Base-by-base conservation (phyloP, 1,140 invertebrate species). In the Brachystomella parvula region DNA sequence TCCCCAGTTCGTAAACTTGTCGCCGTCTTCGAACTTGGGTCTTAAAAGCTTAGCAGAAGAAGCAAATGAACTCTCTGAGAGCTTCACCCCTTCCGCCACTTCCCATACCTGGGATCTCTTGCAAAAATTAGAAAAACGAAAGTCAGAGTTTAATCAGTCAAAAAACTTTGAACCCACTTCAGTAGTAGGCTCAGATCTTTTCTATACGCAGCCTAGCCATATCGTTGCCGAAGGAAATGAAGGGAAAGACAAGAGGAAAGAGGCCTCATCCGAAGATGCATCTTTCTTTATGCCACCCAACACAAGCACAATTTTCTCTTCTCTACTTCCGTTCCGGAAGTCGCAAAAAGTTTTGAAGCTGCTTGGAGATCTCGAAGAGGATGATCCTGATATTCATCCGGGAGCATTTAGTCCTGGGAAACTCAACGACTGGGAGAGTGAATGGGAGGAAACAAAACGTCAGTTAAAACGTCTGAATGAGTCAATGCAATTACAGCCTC, bases 31-130 rank as follows among this genome's bases (percentile, higher is more conserved):
- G 6, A 39, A 39, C 6, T 9, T 39, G 35, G 19, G 35, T 39
- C 49, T 26, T 3, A 53, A 53, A 24, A 17, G 12, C 9, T 17
- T 6, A 53, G 24, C 21, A 26, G 12, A 24, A 19, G 6, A 19
- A 53, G 49, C 15, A 9, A 26, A 9, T 15, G 49, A 53, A 24
- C 9, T 26, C 49, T 6, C 24, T 9, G 21, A 53, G 3, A 53
- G 47, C 26, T 21, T 49, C 17, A 44, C 69, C 15, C 65, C 69
- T 12, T 61, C 69, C 24, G 62, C 58, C 2, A 15, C 67, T 28
- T 65, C 70, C 21, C 57, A 64, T 1, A 68, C 71, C 3, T 70
- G 68, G 71, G 71, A 73, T 57, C 29, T 73, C 0, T 61, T 73
- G 26, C 71, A 73, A 65, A 65, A 49, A 31, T 49, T 67, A 3